Percentiles rank a stretch among this genome's conserved stretches.
Evolutionary conservation across 2,888 invertebrate species (phyloP).

Genomic region (Drosophila picticornis): DNA sequence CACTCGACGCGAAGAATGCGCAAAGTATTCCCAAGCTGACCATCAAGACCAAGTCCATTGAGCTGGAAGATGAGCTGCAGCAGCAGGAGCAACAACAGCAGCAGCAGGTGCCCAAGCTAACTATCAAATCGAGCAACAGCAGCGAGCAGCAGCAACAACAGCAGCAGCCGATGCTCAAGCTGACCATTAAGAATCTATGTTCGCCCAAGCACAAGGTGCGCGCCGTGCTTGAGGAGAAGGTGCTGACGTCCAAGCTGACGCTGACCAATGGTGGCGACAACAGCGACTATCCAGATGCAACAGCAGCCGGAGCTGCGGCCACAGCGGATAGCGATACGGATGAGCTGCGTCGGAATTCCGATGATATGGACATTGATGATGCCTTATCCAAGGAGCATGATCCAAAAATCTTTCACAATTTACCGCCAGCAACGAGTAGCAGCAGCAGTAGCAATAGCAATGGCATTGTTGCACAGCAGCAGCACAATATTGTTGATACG

Average conservation of each 20-base stretch:
- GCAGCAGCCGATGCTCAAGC: conserved; percentile 81
- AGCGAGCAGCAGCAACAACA: conserved; percentile 47
- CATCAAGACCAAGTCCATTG: conserved; percentile 83
- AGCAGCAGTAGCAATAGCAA: conserved; percentile 48
- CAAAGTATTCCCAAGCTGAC: conserved; percentile 85
- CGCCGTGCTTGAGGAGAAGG: conserved; percentile 85
- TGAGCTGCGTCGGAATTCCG: conserved; percentile 80
- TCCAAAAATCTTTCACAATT: conserved; percentile 83
- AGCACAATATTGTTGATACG: conserved; percentile 79
- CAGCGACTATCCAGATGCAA: conserved; percentile 4
- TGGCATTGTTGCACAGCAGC: conserved; percentile 41
- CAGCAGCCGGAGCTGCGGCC: conserved; percentile 7
- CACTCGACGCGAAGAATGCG: conserved; percentile 78
- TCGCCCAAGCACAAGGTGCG: conserved; percentile 86
- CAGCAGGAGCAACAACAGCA: conserved; percentile 27
- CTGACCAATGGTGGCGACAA: conserved; percentile 71
- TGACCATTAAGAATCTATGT: conserved; percentile 84
- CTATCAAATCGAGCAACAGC: conserved; percentile 71
- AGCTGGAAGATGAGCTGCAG: conserved; percentile 64
- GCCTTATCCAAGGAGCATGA: conserved; percentile 80
- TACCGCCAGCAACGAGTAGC: conserved; percentile 47
- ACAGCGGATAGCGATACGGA: conserved; percentile 31
- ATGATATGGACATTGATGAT: conserved; percentile 84
- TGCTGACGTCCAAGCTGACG: conserved; percentile 54
- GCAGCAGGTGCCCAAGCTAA: conserved; percentile 76